Evolutionary conservation across 2,113 vertebrate species (phyloP), one percentile per base, ranked within the genome.

Genomic region (Oceanodroma tethys): DNA sequence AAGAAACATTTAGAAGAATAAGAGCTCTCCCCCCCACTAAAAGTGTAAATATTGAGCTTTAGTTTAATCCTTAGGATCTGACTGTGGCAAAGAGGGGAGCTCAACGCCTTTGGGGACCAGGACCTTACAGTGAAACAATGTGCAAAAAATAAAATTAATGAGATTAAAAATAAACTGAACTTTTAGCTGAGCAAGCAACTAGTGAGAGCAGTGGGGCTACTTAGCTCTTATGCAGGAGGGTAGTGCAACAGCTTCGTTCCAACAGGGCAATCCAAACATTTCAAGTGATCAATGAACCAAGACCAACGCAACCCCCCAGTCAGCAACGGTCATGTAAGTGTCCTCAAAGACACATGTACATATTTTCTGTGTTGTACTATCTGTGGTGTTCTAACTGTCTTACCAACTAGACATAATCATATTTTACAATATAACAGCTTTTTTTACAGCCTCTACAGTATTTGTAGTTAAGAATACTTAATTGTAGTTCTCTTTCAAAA

Each of bases 221-320:
- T 68, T 19, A 62, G 88, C 55, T 95, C 43, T 75, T 42, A 38
- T 2, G 32, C 67, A 85, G 79, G 70, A 78, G 43, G 86, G 91
- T 13, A 93, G 42, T 13, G 58, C 83, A 82, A 85, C 73, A 81
- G 93, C 71, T 90, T 73, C 16, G 4, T n/a, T 91, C 82, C 85
- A 93, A 82, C 34, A 89, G 63, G 73, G 71, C 81, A 92, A 90
- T 78, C 60, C 42, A 92, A 82, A 92, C 85, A 76, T 83, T 95
- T 91, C 93, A 76, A 87, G 80, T 50, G 70, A 72, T 71, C 95
- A 91, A n/a, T 63, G 95, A 95, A 90, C 70, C 71, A 83, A 74
- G 36, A 89, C 62, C 45, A 76, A 26, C 3, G 52, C 43, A 70
- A 55, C 25, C 50, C 52, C 45, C 59, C 50, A 29, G 26, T 84